These are phyloP conservation scores for Alethe diademata DNA, from an alignment of 2,113 vertebrate species.

Conservation along the genomic window DNA sequence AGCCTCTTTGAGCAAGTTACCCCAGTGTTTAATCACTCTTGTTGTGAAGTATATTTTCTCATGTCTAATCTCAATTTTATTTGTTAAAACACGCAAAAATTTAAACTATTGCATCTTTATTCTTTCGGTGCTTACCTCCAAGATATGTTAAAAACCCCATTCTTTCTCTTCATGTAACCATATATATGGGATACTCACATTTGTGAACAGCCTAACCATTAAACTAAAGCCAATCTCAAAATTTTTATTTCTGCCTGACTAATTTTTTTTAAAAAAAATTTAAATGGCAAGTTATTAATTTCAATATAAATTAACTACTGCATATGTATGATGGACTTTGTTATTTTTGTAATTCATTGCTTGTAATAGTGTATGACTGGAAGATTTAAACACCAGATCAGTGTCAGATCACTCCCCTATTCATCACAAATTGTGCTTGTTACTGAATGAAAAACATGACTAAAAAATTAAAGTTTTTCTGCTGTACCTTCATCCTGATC, in stretches of 20 bases:
- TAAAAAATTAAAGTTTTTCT: not conserved
- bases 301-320: not conserved
- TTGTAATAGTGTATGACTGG: not conserved
- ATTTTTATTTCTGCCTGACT: not conserved
- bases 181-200: not conserved
- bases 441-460: not conserved
- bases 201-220: not conserved
- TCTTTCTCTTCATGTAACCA: not conserved
- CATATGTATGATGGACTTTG: not conserved
- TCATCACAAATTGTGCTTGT: not conserved
- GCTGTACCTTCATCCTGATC: not conserved
- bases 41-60: not conserved
- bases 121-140: not conserved
- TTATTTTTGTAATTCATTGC: not conserved
- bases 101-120: not conserved
- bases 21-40: not conserved
- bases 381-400: not conserved
- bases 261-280: not conserved
- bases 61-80: not conserved
- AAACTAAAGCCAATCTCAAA: not conserved
- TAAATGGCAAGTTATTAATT: not conserved
- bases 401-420: not conserved
- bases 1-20: not conserved
- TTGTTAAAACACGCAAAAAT: not conserved
- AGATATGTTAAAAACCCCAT: fast-evolving